phyloP scores from a whole-genome alignment of 92 coral and sea anemone genomes.

The Heteractis magnifica region DNA sequence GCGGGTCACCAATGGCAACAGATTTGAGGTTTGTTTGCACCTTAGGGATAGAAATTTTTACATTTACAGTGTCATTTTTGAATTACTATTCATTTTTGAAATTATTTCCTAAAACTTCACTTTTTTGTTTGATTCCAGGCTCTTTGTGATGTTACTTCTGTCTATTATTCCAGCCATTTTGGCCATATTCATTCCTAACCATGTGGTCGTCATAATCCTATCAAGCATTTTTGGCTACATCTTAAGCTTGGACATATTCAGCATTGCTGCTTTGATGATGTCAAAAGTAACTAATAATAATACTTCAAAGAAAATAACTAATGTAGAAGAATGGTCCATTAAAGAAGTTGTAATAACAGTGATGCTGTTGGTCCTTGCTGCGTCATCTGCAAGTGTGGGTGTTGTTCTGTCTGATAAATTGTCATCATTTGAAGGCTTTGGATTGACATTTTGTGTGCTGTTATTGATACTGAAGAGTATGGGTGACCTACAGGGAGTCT shows the following conservation, averaged over 20 bases:
- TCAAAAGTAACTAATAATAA: conserved; percentile 13
- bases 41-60: too few species aligned
- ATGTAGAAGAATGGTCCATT: conserved; percentile 32
- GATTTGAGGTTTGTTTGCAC: conserved; percentile 71
- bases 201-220: conserved; percentile 46
- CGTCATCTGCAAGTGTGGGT: conserved; percentile 48
- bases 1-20: conserved; percentile 94
- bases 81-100: neutral
- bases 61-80: neutral
- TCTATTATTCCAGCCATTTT: conserved; percentile 71
- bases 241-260: conserved; percentile 76
- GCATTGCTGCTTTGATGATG: conserved; percentile 38
- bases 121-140: conserved; percentile 37
- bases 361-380: conserved; percentile 46
- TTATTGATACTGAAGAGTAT: conserved; percentile 66
- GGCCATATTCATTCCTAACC: conserved; percentile 65
- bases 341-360: conserved; percentile 53
- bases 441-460: conserved; percentile 61
- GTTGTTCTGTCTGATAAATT: conserved; percentile 50
- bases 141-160: conserved; percentile 64
- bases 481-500: conserved; percentile 84
- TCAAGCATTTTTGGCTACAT: conserved; percentile 66
- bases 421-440: conserved; percentile 55
- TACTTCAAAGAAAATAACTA: neutral
- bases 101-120: neutral